Conservation (phyloP, 2,888 invertebrate genomes). For the Ischnus inquisitorius region DNA sequence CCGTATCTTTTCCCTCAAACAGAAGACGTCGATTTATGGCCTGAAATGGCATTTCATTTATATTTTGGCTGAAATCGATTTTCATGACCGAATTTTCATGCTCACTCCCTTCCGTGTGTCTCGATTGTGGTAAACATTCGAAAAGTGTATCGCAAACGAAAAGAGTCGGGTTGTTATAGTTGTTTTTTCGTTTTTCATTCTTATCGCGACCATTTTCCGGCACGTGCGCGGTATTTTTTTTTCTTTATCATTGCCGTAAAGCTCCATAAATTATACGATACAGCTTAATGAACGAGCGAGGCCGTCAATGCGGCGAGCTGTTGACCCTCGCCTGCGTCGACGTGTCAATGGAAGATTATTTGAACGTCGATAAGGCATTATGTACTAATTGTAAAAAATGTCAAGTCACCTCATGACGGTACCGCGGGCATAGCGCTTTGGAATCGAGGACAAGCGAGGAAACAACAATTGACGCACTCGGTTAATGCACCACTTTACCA, state of each 20-base stretch:
- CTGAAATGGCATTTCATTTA: too few relatives aligned
- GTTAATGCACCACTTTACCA: constrained; percentile 17
- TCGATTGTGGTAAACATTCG: too few relatives aligned
- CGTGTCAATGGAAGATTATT: constrained; percentile 14
- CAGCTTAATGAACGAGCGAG: neutral
- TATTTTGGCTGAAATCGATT: too few relatives aligned
- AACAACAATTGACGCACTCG: constrained; percentile 21
- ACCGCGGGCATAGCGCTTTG: neutral
- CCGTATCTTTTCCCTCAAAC: too few relatives aligned
- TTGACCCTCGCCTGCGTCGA: neutral
- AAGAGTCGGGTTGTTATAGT: too few relatives aligned
- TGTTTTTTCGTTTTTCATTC: too few relatives aligned
- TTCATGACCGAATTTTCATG: too few relatives aligned
- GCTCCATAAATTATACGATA: neutral
- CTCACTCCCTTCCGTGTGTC: too few relatives aligned
- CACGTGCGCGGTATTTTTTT: neutral
- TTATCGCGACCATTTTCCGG: neutral
- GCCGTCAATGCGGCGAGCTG: constrained; percentile 12
- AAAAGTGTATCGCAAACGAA: too few relatives aligned
- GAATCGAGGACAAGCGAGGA: constrained; percentile 22
- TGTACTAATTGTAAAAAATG: constrained; percentile 25
- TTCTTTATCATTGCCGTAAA: constrained; percentile 8
- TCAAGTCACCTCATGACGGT: constrained; percentile 17
- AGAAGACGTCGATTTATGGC: too few relatives aligned
- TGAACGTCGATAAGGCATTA: constrained; percentile 14